These are phyloP conservation scores for Sesia bembeciformis DNA, from an alignment of 2,888 invertebrate genomes.

Conservation along the genomic window DNA sequence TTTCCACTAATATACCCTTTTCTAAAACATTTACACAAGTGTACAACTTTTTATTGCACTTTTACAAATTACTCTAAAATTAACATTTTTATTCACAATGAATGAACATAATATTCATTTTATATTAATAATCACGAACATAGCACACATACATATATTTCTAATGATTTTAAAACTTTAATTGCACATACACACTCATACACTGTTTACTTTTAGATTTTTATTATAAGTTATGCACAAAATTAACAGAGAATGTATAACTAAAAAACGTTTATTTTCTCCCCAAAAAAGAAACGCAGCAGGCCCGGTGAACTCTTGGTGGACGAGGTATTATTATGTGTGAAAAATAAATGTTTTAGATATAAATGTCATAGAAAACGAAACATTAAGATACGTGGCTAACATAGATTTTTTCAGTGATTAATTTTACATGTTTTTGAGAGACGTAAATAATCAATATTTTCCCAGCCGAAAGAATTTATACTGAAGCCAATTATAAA, in stretches of 20 bases:
- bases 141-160: neutral
- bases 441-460: neutral
- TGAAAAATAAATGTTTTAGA: conserved; percentile 67
- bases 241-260: conserved; percentile 65
- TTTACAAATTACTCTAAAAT: neutral
- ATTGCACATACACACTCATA: conserved; percentile 17
- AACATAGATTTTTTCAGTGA: conserved; percentile 61
- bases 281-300: conserved; percentile 79
- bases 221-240: conserved; percentile 38
- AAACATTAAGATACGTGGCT: conserved; percentile 59
- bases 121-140: no score
- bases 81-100: neutral
- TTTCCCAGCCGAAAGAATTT: neutral
- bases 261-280: conserved; percentile 66
- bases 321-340: conserved; percentile 77
- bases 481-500: neutral
- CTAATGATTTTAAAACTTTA: neutral
- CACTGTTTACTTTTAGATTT: conserved; percentile 1
- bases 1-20: conserved; percentile 34
- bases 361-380: conserved; percentile 53
- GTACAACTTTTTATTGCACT: neutral
- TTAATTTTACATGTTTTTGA: conserved; percentile 32
- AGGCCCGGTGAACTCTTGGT: conserved; percentile 86
- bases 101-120: no score
- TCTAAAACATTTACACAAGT: neutral